Evolutionary conservation across 1,140 invertebrate genomes (phyloP), one percentile per base, ranked within the genome.

Genomic region (Drosophila ananassae): DNA sequence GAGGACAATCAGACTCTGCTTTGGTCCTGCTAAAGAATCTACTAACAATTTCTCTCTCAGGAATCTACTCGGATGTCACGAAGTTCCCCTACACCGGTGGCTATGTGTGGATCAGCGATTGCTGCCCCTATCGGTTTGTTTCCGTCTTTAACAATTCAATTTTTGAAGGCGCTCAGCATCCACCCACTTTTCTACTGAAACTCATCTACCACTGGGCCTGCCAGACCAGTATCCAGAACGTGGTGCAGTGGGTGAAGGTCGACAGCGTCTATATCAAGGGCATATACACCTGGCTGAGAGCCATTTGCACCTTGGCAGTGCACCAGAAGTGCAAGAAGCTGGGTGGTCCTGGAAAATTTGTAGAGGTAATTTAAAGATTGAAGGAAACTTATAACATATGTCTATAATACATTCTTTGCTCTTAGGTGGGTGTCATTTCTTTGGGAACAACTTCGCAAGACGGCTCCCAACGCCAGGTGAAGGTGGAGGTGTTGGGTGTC

Each of bases 201-300:
- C 92, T 98, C 0, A 95, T 98, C 25, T 98, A 98, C 91, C 97
- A 98, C 90, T 98, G 97, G 97, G 94, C 96, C 0, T 97, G 96
- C 85, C 97, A 98, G 81, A 98, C 97, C 1, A 96, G 96, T 59
- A 95, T 97, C 9, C 95, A 96, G 78, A 98, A 97, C 89, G 96
- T 98, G 9, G 94, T 96, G 0, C 96, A 96, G 47, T 98, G 97
- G 97, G 95, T 97, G 0, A 97, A 97, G 93, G 96, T 96, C 1
- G 94, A 96, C 50, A 96, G 95, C 78, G 90, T 95, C 7, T 96
- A 96, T 79, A 93, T 96, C 0, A 96, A 96, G 89, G 95, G 95
- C 10, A 94, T 97, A 66, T 97, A 96, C 71, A 96, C 96, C 0
- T 95, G 95, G 93, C 91, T 97, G 34, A 93, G 97, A 47, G 95